phyloP scores from a whole-genome alignment of 30 jellyfish, hydroid and myxozoan species.

The Sanderia malayensis region DNA sequence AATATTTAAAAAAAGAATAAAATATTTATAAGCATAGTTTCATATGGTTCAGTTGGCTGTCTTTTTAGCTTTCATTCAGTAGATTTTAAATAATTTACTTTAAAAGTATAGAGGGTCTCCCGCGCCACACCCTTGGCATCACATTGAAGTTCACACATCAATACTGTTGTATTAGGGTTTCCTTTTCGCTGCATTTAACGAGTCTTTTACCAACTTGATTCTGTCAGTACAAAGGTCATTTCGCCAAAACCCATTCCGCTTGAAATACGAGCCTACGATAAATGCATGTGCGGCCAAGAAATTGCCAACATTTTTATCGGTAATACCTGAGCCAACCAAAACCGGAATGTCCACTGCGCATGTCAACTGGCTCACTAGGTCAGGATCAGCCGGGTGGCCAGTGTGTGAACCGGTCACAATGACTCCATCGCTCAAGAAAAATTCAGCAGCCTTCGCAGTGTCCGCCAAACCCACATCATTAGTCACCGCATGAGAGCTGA shows the following conservation, averaged over 20 bases:
- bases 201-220: constrained; percentile 13
- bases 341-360: constrained; percentile 38
- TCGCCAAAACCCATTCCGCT: constrained; percentile 67
- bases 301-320: constrained; percentile 26
- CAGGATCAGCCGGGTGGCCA: constrained; percentile 57
- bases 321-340: constrained; percentile 72
- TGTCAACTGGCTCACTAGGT: constrained; percentile 14
- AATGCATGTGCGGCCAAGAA: constrained; percentile 57
- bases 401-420: constrained; percentile 76
- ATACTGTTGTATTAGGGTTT: too few relatives aligned
- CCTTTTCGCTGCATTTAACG: too few relatives aligned
- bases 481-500: constrained; percentile 76
- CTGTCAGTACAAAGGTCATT: constrained; percentile 35
- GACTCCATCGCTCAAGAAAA: constrained; percentile 78
- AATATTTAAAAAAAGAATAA: not conserved
- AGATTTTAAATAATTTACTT: too few relatives aligned
- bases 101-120: too few relatives aligned
- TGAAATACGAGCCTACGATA: constrained; percentile 78
- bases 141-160: too few relatives aligned
- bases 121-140: too few relatives aligned
- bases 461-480: constrained; percentile 48
- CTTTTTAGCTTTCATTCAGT: not conserved
- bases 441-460: constrained; percentile 74
- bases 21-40: constrained; percentile 5
- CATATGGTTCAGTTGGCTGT: not conserved